Conservation (phyloP, 1,140 invertebrate species). For the Nephila pilipes region DNA sequence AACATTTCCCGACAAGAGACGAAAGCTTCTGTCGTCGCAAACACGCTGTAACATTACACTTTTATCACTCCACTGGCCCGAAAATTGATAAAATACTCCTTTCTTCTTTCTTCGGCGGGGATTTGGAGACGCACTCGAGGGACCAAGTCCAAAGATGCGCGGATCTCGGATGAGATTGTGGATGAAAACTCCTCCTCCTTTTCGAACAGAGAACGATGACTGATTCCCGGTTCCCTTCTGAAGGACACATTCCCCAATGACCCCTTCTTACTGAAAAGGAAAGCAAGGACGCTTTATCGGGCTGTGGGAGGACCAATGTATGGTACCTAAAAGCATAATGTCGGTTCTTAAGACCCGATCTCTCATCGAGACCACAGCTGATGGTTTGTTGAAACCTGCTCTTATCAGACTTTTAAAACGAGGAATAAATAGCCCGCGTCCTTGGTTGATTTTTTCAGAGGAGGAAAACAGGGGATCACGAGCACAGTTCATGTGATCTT, state of each 20-base stretch:
- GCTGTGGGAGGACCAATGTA: not conserved
- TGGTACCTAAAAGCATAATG: not conserved
- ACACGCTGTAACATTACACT: not conserved
- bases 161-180: not conserved
- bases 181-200: not conserved
- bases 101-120: not conserved
- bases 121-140: not conserved
- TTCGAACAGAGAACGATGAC: not conserved
- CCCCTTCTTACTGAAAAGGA: not conserved
- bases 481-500: no score
- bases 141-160: conserved; percentile 38
- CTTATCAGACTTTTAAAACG: not conserved
- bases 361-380: not conserved
- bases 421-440: not conserved
- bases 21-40: not conserved
- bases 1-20: not conserved
- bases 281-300: not conserved
- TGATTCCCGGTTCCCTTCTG: not conserved
- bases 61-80: not conserved
- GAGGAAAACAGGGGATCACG: not conserved
- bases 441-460: not conserved
- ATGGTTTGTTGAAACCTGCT: not conserved
- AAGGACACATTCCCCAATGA: not conserved
- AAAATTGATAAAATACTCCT: not conserved
- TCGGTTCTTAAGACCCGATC: not conserved